phyloP scores from a whole-genome alignment of 2,797 vertebrate genomes.

The Aphelocoma californica region DNA sequence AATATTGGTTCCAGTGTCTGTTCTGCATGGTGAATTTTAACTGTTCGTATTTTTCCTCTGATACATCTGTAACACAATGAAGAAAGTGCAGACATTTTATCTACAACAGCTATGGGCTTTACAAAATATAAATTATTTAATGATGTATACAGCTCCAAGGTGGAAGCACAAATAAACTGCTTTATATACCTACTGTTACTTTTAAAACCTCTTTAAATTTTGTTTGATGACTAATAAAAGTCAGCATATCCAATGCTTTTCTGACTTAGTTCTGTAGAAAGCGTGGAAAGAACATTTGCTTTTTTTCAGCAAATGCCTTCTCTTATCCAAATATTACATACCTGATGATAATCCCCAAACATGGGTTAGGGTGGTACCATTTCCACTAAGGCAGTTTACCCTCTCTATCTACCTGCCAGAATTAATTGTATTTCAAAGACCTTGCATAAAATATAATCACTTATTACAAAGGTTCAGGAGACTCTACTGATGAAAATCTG shows the following conservation, averaged over 20 bases:
- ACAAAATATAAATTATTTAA: not conserved
- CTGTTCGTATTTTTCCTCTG: not conserved
- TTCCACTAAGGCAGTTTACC: not conserved
- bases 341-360: not conserved
- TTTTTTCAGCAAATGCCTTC: not conserved
- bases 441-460: not conserved
- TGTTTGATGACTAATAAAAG: not conserved
- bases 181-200: not conserved
- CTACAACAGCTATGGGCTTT: not conserved
- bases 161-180: not conserved
- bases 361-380: not conserved
- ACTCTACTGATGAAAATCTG: not conserved
- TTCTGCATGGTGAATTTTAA: not conserved
- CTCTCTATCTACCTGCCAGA: not conserved
- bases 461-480: not conserved
- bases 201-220: not conserved
- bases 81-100: not conserved
- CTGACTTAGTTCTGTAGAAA: not conserved
- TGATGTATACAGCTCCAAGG: rapidly evolving
- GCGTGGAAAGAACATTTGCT: not conserved
- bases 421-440: not conserved
- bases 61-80: not conserved
- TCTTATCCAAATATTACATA: not conserved
- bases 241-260: not conserved
- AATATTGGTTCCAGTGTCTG: not conserved